phyloP scores from a whole-genome alignment of 2,888 invertebrate genomes.

The Gari tellinella region DNA sequence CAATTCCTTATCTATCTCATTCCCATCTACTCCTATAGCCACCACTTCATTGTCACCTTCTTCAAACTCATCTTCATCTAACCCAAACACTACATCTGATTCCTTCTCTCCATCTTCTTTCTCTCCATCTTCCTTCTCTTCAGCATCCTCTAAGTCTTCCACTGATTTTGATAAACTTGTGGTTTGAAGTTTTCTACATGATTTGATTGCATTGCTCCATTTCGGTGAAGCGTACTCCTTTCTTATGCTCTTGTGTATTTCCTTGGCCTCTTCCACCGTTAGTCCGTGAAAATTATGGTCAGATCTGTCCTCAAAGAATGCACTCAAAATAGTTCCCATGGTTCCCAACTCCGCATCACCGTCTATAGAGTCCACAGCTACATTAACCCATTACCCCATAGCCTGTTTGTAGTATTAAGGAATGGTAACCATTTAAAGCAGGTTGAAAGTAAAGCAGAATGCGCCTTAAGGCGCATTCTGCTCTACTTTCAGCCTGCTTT shows the following conservation, averaged over 20 bases:
- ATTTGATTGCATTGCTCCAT: slow-evolving; percentile 40
- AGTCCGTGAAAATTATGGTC: slow-evolving; percentile 41
- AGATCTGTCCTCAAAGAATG: slow-evolving; percentile 36
- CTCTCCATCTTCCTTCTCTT: slow-evolving; percentile 16
- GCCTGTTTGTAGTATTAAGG: too few species aligned
- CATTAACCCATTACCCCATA: too few species aligned
- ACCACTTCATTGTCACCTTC: slow-evolving; percentile 9
- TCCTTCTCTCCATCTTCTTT: slow-evolving; percentile 40
- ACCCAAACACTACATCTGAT: slow-evolving; percentile 16
- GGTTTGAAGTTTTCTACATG: neutral
- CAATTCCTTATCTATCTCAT: slow-evolving; percentile 31
- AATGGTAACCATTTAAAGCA: too few species aligned
- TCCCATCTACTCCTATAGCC: slow-evolving; percentile 45
- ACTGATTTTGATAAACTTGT: neutral
- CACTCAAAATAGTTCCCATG: slow-evolving; percentile 49
- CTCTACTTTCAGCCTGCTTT: too few species aligned
- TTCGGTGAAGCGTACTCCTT: slow-evolving; percentile 53
- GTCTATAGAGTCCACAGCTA: too few species aligned
- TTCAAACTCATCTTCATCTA: neutral
- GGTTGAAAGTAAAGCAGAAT: too few species aligned
- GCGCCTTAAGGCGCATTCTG: too few species aligned
- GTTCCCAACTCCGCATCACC: too few species aligned
- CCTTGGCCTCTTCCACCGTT: slow-evolving; percentile 38
- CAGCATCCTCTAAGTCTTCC: neutral
- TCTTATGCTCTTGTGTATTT: slow-evolving; percentile 43